Evolutionary conservation across 30 jellyfish, hydroid and myxozoan genomes (phyloP).

Genomic region (Pelagia noctiluca): DNA sequence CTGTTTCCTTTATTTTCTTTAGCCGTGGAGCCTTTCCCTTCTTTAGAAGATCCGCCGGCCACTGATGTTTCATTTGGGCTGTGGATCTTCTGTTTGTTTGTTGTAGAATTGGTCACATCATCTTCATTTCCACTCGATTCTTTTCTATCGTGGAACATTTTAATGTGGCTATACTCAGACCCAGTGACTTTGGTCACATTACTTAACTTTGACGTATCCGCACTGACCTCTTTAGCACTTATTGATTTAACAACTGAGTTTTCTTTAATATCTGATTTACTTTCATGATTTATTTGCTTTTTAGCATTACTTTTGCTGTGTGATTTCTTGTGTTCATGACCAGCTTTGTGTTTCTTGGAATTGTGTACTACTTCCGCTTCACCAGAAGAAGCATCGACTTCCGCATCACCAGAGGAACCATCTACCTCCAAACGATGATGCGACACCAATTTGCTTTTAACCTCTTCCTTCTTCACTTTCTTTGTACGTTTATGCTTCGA

Average conservation of each 20-base stretch:
- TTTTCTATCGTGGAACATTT: conserved; percentile 41
- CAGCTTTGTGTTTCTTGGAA: conserved; percentile 9
- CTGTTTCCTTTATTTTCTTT: too few species aligned
- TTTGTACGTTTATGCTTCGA: conserved; percentile 7
- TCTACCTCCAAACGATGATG: background rate
- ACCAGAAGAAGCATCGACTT: background rate
- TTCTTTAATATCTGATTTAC: background rate
- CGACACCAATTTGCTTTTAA: conserved; percentile 22
- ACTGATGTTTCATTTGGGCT: background rate
- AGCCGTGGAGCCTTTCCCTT: too few species aligned
- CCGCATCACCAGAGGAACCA: conserved; percentile 4
- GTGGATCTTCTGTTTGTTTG: background rate
- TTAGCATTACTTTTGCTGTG: background rate
- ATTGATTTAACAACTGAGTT: too few species aligned
- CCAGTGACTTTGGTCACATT: background rate
- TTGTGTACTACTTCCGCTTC: background rate
- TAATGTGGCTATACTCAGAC: background rate
- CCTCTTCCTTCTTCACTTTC: conserved; percentile 17
- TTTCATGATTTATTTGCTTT: background rate
- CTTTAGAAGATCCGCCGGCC: too few species aligned
- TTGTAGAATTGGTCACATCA: too few species aligned
- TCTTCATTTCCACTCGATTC: conserved; percentile 57
- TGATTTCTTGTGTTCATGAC: background rate
- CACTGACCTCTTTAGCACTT: too few species aligned
- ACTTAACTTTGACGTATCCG: background rate